Percentiles rank a stretch among this genome's conserved stretches.
These are phyloP conservation scores for Lophotriccus pileatus DNA, from an alignment of 2,797 vertebrate genomes.

Conservation along the genomic window DNA sequence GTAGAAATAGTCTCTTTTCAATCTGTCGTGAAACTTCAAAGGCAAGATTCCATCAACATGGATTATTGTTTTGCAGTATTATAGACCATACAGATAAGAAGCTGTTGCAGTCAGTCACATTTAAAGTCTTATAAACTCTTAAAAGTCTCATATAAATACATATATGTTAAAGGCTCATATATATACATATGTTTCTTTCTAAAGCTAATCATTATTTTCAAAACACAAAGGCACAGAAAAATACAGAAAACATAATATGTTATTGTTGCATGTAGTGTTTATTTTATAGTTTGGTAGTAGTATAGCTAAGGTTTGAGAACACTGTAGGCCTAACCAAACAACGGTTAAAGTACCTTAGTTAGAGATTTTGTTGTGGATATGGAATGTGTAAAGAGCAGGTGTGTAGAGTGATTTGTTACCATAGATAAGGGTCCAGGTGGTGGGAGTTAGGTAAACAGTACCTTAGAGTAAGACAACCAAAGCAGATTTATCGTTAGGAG, in stretches of 20 bases:
- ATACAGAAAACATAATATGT: not conserved
- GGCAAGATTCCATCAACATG: not conserved
- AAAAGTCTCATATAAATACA: not conserved
- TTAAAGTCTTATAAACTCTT: not conserved
- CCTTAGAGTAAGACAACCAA: no score
- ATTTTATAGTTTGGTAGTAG: no score
- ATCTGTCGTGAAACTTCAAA: constrained; percentile 42
- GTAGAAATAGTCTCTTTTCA: constrained; percentile 25
- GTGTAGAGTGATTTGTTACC: no score
- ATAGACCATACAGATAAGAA: not conserved
- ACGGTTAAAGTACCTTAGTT: no score
- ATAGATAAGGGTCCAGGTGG: no score
- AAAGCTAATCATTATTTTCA: not conserved
- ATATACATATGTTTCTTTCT: not conserved
- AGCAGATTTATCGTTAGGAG: no score
- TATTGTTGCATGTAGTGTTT: no score
- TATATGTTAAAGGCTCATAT: not conserved
- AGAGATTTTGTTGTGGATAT: no score
- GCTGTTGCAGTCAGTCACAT: not conserved
- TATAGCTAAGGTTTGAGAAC: no score
- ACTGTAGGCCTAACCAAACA: no score
- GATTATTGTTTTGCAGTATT: not conserved
- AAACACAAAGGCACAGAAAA: not conserved
- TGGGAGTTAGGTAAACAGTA: no score
- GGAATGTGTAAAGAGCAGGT: no score